Base-by-base conservation (phyloP, 2,113 vertebrate genomes). In the Callaeas wilsoni region DNA sequence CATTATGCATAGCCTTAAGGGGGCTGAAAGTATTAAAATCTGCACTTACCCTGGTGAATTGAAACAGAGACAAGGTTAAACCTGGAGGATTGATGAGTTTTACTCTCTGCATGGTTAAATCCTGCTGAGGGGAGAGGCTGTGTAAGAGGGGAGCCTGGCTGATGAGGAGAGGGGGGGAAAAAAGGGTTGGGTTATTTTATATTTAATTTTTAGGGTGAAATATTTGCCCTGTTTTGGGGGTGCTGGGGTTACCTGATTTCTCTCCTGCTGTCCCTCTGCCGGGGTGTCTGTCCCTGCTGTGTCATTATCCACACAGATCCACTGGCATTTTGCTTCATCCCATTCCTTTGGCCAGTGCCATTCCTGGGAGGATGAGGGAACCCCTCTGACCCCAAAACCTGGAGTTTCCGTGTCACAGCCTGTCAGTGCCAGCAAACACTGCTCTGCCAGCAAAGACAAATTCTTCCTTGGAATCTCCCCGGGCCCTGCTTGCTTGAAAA, bases 31-130 rank as follows among this genome's bases (percentile, higher is more conserved):
- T 97, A 93, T 97, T 97, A 94, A 96, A 97, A 91, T 79, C 56
- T 83, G 70, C 95, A 84, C 82, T 94, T 89, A 75, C 90, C 96
- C 96, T 78, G 84, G 97, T 97, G 97, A 90, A 93, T 96, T 88
- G 70, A 81, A 90, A 96, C 64, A 82, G 90, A 96, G 97, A 97
- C 97, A 96, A 97, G 97, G 97, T 97, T 98, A 97, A 97, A 97
- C 97, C 97, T 97, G 96, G 79, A 97, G 97, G 97, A 97, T 94
- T 97, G 97, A 96, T 97, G 97, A 93, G 97, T 95, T 95, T 64
- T 93, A 70, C 90, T 95, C 96, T 97, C 87, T 92, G 94, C 91
- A 32, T 82, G 90, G 97, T 80, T 87, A 80, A 90, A 70, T 75
- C 97, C 96, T 67, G 20, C 93, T 63, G 76, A 52, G 94, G 84